phyloP scores from a whole-genome alignment of 2,888 invertebrate genomes.

The Malthinus seriepunctatus region DNA sequence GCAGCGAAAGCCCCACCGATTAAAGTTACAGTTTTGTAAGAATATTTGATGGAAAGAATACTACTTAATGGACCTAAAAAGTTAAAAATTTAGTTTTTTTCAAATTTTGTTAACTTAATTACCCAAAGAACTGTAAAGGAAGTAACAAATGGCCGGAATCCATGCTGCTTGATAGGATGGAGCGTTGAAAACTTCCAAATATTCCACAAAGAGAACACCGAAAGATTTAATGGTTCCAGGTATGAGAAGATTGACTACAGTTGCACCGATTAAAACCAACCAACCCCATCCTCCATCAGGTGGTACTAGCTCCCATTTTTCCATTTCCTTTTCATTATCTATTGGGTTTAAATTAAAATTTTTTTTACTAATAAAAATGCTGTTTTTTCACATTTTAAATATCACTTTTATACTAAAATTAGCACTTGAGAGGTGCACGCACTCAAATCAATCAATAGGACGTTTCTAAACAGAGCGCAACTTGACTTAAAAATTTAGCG shows the following conservation, averaged over 20 bases:
- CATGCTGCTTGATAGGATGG: slow-evolving; percentile 76
- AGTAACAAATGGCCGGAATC: slow-evolving; percentile 87
- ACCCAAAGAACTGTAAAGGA: slow-evolving; percentile 87
- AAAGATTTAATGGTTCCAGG: slow-evolving; percentile 89
- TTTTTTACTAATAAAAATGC: no score
- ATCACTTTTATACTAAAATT: no score
- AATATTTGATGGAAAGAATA: slow-evolving; percentile 81
- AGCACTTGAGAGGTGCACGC: not conserved
- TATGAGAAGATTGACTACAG: slow-evolving; percentile 81
- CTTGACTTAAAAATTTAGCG: not conserved
- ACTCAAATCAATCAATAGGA: not conserved
- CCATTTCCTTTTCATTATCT: slow-evolving; percentile 44
- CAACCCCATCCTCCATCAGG: slow-evolving; percentile 88
- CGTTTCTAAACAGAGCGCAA: no score
- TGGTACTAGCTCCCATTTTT: slow-evolving; percentile 75
- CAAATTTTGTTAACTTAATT: no score
- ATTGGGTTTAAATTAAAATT: slow-evolving; percentile 13
- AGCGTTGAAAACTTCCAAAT: slow-evolving; percentile 76
- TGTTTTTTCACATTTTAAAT: no score
- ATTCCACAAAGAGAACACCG: slow-evolving; percentile 82
- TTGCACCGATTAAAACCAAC: slow-evolving; percentile 74
- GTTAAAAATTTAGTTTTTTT: not conserved
- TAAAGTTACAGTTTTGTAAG: slow-evolving; percentile 80
- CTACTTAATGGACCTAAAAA: slow-evolving; percentile 81
- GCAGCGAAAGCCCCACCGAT: slow-evolving; percentile 82